Evolutionary conservation across 2,113 vertebrate species (phyloP).

Genomic region (Labrus mixtus): DNA sequence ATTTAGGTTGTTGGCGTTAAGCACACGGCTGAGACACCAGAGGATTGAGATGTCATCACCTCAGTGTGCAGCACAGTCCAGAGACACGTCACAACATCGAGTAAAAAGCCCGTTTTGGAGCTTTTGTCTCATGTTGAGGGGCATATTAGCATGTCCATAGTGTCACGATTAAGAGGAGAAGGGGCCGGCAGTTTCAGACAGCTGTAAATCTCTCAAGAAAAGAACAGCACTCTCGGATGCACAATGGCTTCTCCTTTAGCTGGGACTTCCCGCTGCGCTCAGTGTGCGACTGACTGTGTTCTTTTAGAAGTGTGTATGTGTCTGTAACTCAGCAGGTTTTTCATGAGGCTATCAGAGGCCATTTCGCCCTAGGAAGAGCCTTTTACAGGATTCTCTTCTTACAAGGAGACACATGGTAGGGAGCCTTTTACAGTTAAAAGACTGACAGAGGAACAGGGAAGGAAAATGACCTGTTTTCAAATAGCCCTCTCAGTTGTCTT

Average conservation of each 20-base stretch:
- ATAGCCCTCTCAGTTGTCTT: conserved; percentile 1
- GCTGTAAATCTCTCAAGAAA: conserved; percentile 78
- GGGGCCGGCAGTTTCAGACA: conserved; percentile 60
- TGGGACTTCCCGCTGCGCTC: conserved; percentile 70
- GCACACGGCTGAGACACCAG: conserved; percentile 14
- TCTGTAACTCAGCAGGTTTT: conserved; percentile 47
- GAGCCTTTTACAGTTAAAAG: conserved; percentile 33
- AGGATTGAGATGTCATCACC: conserved; percentile 66
- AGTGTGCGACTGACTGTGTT: conserved; percentile 50
- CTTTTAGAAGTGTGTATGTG: conserved; percentile 18
- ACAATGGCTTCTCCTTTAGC: conserved; percentile 78
- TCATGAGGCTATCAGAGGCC: conserved; percentile 50
- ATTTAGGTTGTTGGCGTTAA: background rate
- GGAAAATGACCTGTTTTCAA: conserved; percentile 37
- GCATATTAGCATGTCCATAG: conserved; percentile 81
- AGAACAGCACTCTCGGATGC: conserved; percentile 59
- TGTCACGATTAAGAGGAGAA: conserved; percentile 66
- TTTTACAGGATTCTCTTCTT: conserved; percentile 55
- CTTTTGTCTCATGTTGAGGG: conserved; percentile 71
- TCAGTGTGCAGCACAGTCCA: conserved; percentile 46
- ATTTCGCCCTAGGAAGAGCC: conserved; percentile 65
- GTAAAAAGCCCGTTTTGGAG: conserved; percentile 65
- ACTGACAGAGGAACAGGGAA: conserved; percentile 30
- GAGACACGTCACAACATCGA: conserved; percentile 58
- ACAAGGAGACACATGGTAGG: conserved; percentile 59